Evolutionary conservation across 2,797 vertebrate genomes (phyloP), one percentile per base, ranked within the genome.

Genomic region (Prunella strophiata): DNA sequence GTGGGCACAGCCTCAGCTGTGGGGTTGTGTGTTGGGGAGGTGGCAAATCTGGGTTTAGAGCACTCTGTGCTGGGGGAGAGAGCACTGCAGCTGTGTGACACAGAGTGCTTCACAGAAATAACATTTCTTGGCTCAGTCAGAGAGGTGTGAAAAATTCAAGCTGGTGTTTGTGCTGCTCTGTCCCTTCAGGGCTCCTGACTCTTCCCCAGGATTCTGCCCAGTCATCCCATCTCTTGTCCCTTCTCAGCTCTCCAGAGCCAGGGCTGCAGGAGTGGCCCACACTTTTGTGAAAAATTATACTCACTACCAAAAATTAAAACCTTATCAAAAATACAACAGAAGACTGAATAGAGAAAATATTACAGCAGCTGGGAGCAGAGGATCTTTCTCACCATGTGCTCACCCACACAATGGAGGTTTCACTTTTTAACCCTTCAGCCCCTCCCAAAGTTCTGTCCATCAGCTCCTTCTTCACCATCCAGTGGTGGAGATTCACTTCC

Each of bases 21-120:
- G 0, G 51, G 58, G 27, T 43, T 9, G 0, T 17, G 32, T 1
- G 1, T 7, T 13, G 3, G 0, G 34, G 75, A 74, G 57, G 58
- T 72, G 47, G 47, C 29, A 48, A 32, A 68, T 51, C 36, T n/a
- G 11, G 29, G 23, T 47, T 74, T 27, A 26, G 79, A 84, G 85
- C 4, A 0, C 54, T 81, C 72, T 75, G 76, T 84, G 66, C 66
- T 9, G 54, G 61, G 32, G 0, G 0, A 90, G 91, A 67, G 83
- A 68, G 42, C 45, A 10, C 62, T 59, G 50, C 47, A 61, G 54
- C 54, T 10, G 0, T 50, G 50, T 80, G 85, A 89, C 79, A 45
- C 59, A 7, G 34, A 74, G 61, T 7, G 11, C 62, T 52, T 57
- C 51, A 61, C 76, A 74, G 50, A 38, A 72, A 79, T 91, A 83